These are phyloP conservation scores for Alviniconcha marisindica DNA, from an alignment of 1,140 invertebrate species.

Conservation along the genomic window DNA sequence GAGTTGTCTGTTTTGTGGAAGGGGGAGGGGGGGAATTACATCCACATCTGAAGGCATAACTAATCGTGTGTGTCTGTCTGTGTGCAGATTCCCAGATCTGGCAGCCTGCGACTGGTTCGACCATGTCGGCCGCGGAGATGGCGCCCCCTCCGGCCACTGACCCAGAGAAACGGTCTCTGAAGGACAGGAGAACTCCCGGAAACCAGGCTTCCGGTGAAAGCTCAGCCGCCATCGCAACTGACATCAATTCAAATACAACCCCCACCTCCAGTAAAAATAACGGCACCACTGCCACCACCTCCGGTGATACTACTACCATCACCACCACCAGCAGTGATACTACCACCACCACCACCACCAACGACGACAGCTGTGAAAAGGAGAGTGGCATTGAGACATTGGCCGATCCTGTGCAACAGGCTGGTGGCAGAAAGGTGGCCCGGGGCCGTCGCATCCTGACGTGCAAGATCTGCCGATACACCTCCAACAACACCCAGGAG, in stretches of 20 bases:
- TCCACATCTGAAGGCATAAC: too few species aligned
- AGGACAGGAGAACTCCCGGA: neutral
- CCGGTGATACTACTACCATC: neutral
- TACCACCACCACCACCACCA: neutral
- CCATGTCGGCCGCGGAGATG: neutral
- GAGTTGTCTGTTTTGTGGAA: neutral
- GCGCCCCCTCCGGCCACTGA: neutral
- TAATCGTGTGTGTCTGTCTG: neutral
- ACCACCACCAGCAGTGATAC: neutral
- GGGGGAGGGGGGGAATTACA: too few species aligned
- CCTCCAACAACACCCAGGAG: constrained; percentile 63
- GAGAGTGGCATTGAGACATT: neutral
- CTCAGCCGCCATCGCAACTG: neutral
- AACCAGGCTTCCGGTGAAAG: neutral
- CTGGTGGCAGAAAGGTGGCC: too few species aligned
- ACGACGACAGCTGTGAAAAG: neutral
- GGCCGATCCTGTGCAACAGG: neutral
- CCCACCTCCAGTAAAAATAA: neutral
- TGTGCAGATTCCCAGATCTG: neutral
- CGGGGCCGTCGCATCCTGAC: constrained; percentile 52
- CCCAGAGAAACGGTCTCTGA: neutral
- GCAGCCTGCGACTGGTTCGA: neutral
- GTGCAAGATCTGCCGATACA: constrained; percentile 68
- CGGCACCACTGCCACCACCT: neutral
- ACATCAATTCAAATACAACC: neutral